Percentiles rank a stretch among this genome's conserved stretches.
These are phyloP conservation scores for Numenius phaeopus DNA, from an alignment of 2,797 vertebrate species.

Conservation along the genomic window DNA sequence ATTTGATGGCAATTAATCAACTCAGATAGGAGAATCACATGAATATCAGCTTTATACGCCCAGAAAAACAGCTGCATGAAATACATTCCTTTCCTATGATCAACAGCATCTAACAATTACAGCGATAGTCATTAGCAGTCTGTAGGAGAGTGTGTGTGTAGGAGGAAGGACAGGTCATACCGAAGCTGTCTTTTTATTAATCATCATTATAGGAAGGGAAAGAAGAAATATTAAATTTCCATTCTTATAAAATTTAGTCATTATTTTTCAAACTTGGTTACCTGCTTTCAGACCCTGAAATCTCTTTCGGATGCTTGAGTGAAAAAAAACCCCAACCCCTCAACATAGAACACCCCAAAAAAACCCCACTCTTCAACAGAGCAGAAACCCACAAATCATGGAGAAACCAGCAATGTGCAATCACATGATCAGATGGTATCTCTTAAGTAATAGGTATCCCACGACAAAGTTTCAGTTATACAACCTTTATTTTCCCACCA, in stretches of 20 bases:
- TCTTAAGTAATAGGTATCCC: background rate
- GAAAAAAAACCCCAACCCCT: too few species aligned
- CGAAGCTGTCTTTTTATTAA: constrained; percentile 44
- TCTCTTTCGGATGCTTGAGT: background rate
- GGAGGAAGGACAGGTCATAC: constrained; percentile 33
- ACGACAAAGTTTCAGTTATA: background rate
- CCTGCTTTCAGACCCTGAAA: background rate
- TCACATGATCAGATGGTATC: background rate
- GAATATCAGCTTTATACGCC: background rate
- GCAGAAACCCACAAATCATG: background rate
- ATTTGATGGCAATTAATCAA: constrained; percentile 15
- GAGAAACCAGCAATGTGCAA: background rate
- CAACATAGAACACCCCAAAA: background rate
- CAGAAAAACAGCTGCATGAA: constrained; percentile 16
- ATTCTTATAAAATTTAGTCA: background rate
- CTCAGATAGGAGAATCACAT: background rate
- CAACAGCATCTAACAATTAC: background rate
- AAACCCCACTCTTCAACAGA: background rate
- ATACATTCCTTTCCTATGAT: background rate
- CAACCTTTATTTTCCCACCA: background rate
- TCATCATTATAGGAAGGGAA: constrained; percentile 23
- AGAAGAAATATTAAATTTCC: background rate
- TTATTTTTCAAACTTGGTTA: constrained; percentile 17
- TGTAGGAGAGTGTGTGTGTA: background rate
- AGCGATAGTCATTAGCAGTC: background rate